These are phyloP conservation scores for Varroa destructor DNA, from an alignment of 1,140 invertebrate genomes.

Conservation along the genomic window DNA sequence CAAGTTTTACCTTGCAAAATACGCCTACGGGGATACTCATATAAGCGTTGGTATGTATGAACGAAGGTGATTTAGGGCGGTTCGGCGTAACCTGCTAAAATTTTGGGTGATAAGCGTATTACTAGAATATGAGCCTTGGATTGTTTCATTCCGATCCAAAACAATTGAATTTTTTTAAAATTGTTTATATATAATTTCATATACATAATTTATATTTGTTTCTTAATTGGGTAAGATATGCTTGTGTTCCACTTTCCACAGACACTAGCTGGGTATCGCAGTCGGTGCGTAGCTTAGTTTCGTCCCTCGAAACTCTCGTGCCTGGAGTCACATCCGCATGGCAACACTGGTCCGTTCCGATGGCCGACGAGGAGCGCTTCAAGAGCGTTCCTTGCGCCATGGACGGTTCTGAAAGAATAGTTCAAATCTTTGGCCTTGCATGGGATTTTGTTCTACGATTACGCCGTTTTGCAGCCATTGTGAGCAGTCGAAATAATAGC, in stretches of 20 bases:
- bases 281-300: constrained; percentile 9
- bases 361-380: constrained; percentile 17
- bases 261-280: constrained; percentile 24
- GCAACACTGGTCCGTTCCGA: background rate
- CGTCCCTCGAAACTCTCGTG: constrained; percentile 6
- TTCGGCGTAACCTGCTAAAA: too few relatives aligned
- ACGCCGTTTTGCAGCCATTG: constrained; percentile 10
- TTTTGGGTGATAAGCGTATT: too few relatives aligned
- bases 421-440: constrained; percentile 6
- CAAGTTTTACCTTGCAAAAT: constrained; percentile 24
- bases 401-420: constrained; percentile 13
- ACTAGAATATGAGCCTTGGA: too few relatives aligned
- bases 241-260: background rate
- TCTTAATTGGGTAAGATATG: too few relatives aligned
- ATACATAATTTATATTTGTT: too few relatives aligned
- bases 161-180: too few relatives aligned
- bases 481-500: background rate
- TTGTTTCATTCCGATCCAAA: too few relatives aligned
- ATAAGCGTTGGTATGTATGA: constrained; percentile 16
- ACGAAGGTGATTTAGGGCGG: too few relatives aligned
- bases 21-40: constrained; percentile 23
- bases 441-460: constrained; percentile 14
- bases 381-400: constrained; percentile 14
- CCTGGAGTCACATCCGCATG: constrained; percentile 8
- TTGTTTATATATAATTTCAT: too few relatives aligned